Percentiles rank a stretch among this genome's conserved stretches.
phyloP scores from a whole-genome alignment of 2,888 invertebrate genomes.

The Eilema sororculum region DNA sequence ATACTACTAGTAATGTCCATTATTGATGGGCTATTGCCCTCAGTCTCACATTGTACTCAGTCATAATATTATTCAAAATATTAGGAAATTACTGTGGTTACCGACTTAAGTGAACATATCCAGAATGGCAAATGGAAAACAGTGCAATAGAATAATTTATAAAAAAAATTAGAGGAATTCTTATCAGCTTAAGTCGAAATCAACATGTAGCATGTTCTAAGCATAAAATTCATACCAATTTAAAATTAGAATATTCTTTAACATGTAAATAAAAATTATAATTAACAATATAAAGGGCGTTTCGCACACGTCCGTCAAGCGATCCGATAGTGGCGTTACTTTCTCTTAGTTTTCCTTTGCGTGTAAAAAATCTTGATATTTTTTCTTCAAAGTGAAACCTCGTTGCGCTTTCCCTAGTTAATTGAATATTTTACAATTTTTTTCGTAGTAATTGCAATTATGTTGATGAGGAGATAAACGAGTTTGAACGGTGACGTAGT shows the following conservation, averaged over 20 bases:
- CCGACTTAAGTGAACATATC: not conserved
- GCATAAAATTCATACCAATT: not conserved
- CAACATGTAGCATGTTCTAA: not conserved
- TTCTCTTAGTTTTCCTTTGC: constrained; percentile 80
- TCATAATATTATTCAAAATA: not conserved
- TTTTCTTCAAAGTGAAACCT: constrained; percentile 79
- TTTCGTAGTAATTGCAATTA: constrained; percentile 78
- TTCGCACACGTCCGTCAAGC: constrained; percentile 53
- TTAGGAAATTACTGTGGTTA: not conserved
- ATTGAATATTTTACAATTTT: constrained; percentile 78
- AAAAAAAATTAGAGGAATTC: not conserved
- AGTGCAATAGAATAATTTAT: not conserved
- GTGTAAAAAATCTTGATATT: constrained; percentile 85
- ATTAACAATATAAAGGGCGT: constrained; percentile 50
- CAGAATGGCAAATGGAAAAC: not conserved
- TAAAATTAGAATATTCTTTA: not conserved
- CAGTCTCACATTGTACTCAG: not conserved
- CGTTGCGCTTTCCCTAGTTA: constrained; percentile 81
- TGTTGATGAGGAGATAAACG: constrained; percentile 65
- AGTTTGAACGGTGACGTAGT: constrained; percentile 65
- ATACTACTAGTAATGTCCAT: constrained; percentile 12
- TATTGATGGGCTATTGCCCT: constrained; percentile 26
- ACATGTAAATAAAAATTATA: constrained; percentile 5
- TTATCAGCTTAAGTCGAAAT: not conserved
- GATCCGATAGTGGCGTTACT: constrained; percentile 56